Percentiles rank a stretch among this genome's conserved stretches.
Evolutionary conservation across 2,888 invertebrate genomes (phyloP).

Genomic region (Ochlodes sylvanus): DNA sequence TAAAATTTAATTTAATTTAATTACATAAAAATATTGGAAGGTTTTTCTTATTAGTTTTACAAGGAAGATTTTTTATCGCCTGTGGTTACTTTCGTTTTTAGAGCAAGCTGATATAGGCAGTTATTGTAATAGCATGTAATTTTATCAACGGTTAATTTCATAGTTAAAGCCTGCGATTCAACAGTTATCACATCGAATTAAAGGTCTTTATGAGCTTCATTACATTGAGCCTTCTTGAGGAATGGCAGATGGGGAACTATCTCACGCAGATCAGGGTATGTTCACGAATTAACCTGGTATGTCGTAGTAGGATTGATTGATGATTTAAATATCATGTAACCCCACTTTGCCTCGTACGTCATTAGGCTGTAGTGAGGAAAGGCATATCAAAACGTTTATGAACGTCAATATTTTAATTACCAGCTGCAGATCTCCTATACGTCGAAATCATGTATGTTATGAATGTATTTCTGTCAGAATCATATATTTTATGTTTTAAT

Average conservation of each 20-base stretch:
- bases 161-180: slow-evolving; percentile 9
- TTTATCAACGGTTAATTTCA: slow-evolving; percentile 19
- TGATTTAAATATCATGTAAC: background rate
- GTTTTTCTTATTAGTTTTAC: no score
- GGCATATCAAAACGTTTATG: no score
- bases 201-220: background rate
- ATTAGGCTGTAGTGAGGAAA: no score
- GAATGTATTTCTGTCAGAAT: no score
- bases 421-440: no score
- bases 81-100: background rate
- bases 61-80: slow-evolving; percentile 3
- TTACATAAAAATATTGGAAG: no score
- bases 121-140: slow-evolving; percentile 10
- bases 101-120: background rate
- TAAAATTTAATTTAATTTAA: no score
- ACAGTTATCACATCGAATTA: slow-evolving; percentile 15
- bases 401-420: no score
- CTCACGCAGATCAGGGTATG: background rate
- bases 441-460: no score
- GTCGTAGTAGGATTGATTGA: background rate
- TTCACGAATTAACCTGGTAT: no score
- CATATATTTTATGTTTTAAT: no score
- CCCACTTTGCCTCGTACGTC: no score
- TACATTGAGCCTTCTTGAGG: background rate
- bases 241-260: background rate